A percentile compares a stretch with the other conserved stretches of the same genome.
Evolutionary conservation across 2,113 vertebrate genomes (phyloP).

Genomic region (Pyxicephalus adspersus): DNA sequence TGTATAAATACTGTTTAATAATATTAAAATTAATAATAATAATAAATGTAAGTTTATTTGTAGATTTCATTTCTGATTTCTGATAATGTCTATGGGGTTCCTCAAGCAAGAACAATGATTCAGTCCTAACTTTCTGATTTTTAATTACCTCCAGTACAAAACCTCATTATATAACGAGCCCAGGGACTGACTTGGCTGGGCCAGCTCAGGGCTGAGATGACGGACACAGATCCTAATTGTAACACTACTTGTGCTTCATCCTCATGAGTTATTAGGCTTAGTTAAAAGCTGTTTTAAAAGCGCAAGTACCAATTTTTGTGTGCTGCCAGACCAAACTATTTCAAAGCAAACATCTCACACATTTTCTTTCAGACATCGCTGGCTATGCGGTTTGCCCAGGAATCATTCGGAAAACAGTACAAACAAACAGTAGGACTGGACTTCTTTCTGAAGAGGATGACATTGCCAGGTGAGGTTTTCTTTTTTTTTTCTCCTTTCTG

Average conservation of each 20-base stretch:
- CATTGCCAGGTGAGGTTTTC: constrained; percentile 89
- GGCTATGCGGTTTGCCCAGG: constrained; percentile 94
- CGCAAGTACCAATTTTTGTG: background rate
- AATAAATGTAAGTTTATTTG: no score
- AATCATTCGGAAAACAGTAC: constrained; percentile 98
- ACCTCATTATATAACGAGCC: constrained; percentile 8
- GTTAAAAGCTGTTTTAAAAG: constrained; percentile 16
- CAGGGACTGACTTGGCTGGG: background rate
- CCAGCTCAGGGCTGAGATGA: background rate
- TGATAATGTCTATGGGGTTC: background rate
- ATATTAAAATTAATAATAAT: no score
- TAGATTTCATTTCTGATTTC: background rate
- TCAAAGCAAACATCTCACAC: constrained; percentile 29
- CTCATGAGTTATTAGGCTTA: constrained; percentile 6
- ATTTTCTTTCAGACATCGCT: constrained; percentile 90
- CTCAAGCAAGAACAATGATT: background rate
- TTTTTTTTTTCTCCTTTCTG: background rate
- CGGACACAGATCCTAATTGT: background rate
- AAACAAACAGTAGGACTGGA: constrained; percentile 98
- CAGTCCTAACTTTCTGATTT: background rate
- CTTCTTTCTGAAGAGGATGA: constrained; percentile 99
- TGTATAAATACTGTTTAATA: no score
- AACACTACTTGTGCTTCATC: background rate
- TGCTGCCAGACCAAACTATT: constrained; percentile 9
- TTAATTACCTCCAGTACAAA: background rate